A percentile compares a stretch with the other conserved stretches of the same genome.
Evolutionary conservation across 2,888 invertebrate genomes (phyloP).

Genomic region (Diploptera punctata): DNA sequence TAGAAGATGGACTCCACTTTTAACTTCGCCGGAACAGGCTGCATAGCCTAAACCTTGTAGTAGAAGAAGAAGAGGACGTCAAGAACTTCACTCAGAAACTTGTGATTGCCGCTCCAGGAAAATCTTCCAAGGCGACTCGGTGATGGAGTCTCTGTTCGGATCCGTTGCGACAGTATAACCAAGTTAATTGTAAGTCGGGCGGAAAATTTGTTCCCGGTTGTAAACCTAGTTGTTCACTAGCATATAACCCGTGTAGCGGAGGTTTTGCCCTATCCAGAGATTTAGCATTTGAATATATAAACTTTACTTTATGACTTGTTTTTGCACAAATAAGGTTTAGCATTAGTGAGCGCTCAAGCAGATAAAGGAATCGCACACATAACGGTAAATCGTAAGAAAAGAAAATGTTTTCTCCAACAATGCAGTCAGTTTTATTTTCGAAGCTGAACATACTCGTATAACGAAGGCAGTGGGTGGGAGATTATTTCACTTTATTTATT

Average conservation of each 20-base stretch:
- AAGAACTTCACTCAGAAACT: background rate
- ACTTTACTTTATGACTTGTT: conserved; percentile 34
- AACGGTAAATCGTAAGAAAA: no score
- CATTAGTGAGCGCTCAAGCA: conserved; percentile 10
- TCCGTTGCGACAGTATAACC: conserved; percentile 50
- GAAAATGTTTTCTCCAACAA: no score
- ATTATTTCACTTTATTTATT: no score
- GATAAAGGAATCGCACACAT: no score
- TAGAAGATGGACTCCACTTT: no score
- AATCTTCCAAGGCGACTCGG: conserved; percentile 14
- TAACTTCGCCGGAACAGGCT: no score
- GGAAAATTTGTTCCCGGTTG: conserved; percentile 52
- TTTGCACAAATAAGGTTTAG: conserved; percentile 28
- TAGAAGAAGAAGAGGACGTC: no score
- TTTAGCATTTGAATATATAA: conserved; percentile 38
- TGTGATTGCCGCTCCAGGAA: background rate
- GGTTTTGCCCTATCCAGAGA: conserved; percentile 29
- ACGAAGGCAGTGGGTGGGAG: no score
- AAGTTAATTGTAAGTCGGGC: conserved; percentile 55
- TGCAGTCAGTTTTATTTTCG: no score
- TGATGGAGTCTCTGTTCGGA: conserved; percentile 38
- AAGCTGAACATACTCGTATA: no score
- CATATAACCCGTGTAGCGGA: conserved; percentile 38
- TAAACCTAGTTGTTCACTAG: conserved; percentile 38
- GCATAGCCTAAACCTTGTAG: no score